phyloP scores from a whole-genome alignment of 2,888 invertebrate species.

The Lepeophtheirus nordmannii region DNA sequence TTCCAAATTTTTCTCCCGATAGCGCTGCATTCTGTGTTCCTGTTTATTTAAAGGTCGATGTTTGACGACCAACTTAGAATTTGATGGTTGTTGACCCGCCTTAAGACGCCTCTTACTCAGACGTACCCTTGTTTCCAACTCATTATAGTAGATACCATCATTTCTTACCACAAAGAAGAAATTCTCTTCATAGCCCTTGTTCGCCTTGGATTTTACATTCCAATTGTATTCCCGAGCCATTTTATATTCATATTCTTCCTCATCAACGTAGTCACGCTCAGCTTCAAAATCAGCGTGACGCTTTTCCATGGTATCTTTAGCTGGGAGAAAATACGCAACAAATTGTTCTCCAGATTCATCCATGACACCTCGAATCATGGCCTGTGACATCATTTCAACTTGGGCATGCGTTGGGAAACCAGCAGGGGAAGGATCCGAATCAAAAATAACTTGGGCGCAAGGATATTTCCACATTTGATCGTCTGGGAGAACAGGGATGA shows the following conservation, averaged over 20 bases:
- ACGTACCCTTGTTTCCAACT: conserved; percentile 81
- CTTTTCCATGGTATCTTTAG: conserved; percentile 77
- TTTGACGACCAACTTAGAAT: conserved; percentile 70
- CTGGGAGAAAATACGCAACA: conserved; percentile 94
- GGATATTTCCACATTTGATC: conserved; percentile 95
- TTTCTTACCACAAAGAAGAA: conserved; percentile 84
- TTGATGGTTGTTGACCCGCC: conserved; percentile 49
- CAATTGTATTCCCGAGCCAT: conserved; percentile 97
- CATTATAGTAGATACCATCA: conserved; percentile 83
- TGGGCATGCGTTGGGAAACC: conserved; percentile 47
- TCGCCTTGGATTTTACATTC: conserved; percentile 95
- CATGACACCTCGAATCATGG: conserved; percentile 98
- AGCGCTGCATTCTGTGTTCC: conserved; percentile 71
- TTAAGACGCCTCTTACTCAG: conserved; percentile 79
- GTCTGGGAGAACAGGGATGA: conserved; percentile 79
- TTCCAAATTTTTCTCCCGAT: conserved; percentile 72
- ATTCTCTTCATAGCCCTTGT: conserved; percentile 88
- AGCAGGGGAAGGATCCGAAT: conserved; percentile 89
- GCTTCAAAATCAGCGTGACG: conserved; percentile 63
- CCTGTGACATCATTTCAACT: conserved; percentile 94
- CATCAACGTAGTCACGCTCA: conserved; percentile 63
- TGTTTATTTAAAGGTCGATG: conserved; percentile 68
- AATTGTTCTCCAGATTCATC: conserved; percentile 98
- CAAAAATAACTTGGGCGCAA: conserved; percentile 90
- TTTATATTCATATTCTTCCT: conserved; percentile 85